Conservation (phyloP, 2,888 invertebrate species). For the Cordilura impudica region DNA sequence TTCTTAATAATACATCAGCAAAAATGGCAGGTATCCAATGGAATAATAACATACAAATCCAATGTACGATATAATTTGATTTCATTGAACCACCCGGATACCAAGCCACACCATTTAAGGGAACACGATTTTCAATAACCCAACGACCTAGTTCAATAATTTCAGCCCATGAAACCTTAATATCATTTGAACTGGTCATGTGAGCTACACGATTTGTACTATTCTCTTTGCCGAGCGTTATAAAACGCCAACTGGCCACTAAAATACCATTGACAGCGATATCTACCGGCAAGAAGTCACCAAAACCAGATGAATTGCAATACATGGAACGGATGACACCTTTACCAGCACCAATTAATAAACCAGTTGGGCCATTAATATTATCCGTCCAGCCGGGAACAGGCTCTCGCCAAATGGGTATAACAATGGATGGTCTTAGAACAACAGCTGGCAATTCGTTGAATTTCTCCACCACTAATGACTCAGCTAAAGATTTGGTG, state of each 20-base stretch:
- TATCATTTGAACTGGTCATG: conserved; percentile 88
- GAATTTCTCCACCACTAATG: conserved; percentile 88
- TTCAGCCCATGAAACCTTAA: conserved; percentile 92
- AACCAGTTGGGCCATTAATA: conserved; percentile 93
- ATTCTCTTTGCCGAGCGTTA: conserved; percentile 68
- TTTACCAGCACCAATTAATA: conserved; percentile 89
- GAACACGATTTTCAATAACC: conserved; percentile 87
- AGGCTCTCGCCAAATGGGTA: conserved; percentile 91
- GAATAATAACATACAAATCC: conserved; percentile 89
- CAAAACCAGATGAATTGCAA: conserved; percentile 87
- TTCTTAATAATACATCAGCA: conserved; percentile 86
- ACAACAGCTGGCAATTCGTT: conserved; percentile 87
- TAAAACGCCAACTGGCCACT: conserved; percentile 73
- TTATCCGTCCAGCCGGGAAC: conserved; percentile 95
- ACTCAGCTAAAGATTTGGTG: conserved; percentile 94
- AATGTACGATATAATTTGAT: conserved; percentile 86
- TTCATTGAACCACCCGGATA: conserved; percentile 94
- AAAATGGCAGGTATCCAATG: conserved; percentile 94
- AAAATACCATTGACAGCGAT: conserved; percentile 85
- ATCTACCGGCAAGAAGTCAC: conserved; percentile 89
- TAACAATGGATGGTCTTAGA: conserved; percentile 92
- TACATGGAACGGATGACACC: conserved; percentile 94
- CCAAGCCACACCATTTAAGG: conserved; percentile 92
- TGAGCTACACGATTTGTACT: conserved; percentile 81
- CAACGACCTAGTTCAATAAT: conserved; percentile 89